Evolutionary conservation across 2,797 vertebrate genomes (phyloP).

Genomic region (Sebastes hubbsi): DNA sequence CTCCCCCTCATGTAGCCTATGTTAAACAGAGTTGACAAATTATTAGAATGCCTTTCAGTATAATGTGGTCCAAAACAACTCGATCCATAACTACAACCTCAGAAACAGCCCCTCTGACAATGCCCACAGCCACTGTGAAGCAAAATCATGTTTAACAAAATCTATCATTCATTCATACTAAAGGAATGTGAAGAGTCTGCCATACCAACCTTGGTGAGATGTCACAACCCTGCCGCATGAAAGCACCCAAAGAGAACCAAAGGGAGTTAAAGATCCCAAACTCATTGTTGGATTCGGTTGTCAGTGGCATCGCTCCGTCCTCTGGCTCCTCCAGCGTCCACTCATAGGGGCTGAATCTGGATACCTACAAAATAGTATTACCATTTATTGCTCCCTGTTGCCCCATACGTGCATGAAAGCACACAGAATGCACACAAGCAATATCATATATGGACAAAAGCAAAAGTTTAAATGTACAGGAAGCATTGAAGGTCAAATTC

Average conservation of each 20-base stretch:
- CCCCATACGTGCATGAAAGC: not conserved
- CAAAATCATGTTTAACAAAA: not conserved
- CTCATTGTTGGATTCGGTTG: constrained; percentile 97
- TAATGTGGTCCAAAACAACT: too few species aligned
- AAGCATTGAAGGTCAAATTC: not conserved
- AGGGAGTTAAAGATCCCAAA: constrained; percentile 99
- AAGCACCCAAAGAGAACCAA: constrained; percentile 90
- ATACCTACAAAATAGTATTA: constrained; percentile 52
- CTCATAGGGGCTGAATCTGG: constrained; percentile 97
- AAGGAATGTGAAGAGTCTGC: constrained; percentile 60
- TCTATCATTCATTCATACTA: not conserved
- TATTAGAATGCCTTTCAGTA: not conserved
- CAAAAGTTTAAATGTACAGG: not conserved
- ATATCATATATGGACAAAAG: not conserved
- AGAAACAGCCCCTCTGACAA: not conserved
- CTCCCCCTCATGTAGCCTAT: not conserved
- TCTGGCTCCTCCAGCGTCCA: constrained; percentile 98
- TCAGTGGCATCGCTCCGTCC: constrained; percentile 92
- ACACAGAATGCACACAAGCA: not conserved
- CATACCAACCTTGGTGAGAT: constrained; percentile 88
- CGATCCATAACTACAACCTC: not conserved
- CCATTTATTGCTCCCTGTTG: not conserved
- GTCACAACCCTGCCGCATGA: constrained; percentile 89
- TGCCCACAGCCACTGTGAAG: not conserved
- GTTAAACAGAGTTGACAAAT: not conserved